Percentiles rank a stretch among this genome's conserved stretches.
These are phyloP conservation scores for Calephelis virginiensis DNA, from an alignment of 1,140 invertebrate genomes.

Conservation along the genomic window DNA sequence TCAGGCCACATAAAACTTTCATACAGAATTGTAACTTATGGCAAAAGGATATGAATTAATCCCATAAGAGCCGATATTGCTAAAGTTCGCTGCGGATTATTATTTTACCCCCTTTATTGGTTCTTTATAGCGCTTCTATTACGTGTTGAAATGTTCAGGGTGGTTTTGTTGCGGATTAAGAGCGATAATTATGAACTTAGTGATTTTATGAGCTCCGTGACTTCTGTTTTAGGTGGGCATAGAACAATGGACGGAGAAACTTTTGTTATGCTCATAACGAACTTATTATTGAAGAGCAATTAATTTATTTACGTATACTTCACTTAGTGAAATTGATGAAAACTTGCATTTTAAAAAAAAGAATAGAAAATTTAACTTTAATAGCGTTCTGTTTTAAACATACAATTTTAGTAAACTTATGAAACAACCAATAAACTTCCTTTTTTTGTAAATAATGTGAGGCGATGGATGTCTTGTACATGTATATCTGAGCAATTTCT, in stretches of 20 bases:
- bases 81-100: conserved; percentile 35
- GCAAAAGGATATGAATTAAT: conserved; percentile 42
- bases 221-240: conserved; percentile 9
- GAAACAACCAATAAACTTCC: no score
- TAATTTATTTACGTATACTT: not conserved
- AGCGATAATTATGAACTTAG: conserved; percentile 11
- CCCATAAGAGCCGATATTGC: conserved; percentile 41
- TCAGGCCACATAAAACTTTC: conserved; percentile 39
- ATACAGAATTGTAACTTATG: conserved; percentile 32
- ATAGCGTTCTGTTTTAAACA: no score
- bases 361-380: no score
- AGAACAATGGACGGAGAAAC: conserved; percentile 7
- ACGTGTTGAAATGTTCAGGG: conserved; percentile 15
- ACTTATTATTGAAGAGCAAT: not conserved
- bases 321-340: not conserved
- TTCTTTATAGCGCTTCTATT: conserved; percentile 30
- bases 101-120: conserved; percentile 37
- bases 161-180: conserved; percentile 10
- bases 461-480: no score
- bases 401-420: no score
- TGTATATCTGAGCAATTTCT: no score
- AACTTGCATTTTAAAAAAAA: not conserved
- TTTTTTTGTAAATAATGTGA: no score
- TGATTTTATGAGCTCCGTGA: conserved; percentile 12
- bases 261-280: not conserved